Conservation (phyloP, 2,888 invertebrate genomes). For the Caenorhabditis wallacei region DNA sequence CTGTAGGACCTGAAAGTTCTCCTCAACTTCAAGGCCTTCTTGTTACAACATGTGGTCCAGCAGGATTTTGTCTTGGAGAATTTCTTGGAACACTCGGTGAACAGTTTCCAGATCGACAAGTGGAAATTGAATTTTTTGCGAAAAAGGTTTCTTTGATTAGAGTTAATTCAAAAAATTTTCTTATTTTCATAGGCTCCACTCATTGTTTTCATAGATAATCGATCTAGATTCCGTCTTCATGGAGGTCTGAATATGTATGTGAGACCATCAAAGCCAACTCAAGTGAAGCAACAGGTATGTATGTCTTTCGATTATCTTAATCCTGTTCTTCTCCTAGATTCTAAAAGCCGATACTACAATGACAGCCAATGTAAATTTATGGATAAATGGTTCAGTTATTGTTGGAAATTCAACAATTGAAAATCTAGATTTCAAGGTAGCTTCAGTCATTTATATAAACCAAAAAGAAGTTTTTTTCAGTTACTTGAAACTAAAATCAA, state of each 20-base stretch:
- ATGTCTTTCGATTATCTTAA: background rate
- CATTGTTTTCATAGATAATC: slow-evolving; percentile 81
- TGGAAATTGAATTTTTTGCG: slow-evolving; percentile 73
- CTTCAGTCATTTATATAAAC: too few species aligned
- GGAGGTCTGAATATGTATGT: slow-evolving; percentile 81
- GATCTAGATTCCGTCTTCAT: slow-evolving; percentile 81
- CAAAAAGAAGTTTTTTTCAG: slow-evolving; percentile 18
- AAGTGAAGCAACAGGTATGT: slow-evolving; percentile 73
- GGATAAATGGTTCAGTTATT: slow-evolving; percentile 76
- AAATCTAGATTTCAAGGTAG: slow-evolving; percentile 81
- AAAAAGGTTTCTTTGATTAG: slow-evolving; percentile 62
- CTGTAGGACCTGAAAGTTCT: slow-evolving; percentile 78
- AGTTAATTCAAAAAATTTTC: background rate
- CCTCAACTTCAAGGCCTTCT: slow-evolving; percentile 76
- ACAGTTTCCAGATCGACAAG: slow-evolving; percentile 80
- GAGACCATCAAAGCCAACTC: slow-evolving; percentile 73
- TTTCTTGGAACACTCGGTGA: slow-evolving; percentile 81
- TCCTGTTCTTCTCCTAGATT: slow-evolving; percentile 65
- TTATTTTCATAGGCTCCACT: slow-evolving; percentile 75
- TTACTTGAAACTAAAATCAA: slow-evolving; percentile 68
- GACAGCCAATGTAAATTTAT: slow-evolving; percentile 82
- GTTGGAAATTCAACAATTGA: slow-evolving; percentile 82
- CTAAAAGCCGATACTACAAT: slow-evolving; percentile 81
- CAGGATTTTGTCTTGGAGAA: slow-evolving; percentile 82
- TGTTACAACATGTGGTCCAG: slow-evolving; percentile 78